Conservation (phyloP, 1,140 invertebrate genomes). For the Drosophila sulfurigaster region DNA sequence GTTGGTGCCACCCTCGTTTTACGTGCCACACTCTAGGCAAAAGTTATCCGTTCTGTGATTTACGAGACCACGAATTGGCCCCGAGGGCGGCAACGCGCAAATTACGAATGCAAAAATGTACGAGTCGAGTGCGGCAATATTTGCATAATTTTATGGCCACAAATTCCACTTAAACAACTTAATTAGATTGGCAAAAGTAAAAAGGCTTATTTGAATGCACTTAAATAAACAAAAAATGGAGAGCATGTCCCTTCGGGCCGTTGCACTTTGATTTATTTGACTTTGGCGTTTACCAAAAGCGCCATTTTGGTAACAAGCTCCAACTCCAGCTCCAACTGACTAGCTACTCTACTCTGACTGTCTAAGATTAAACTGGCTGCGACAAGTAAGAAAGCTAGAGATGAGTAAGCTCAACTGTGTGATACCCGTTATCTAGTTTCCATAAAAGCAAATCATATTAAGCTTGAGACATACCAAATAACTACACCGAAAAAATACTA, state of each 20-base stretch:
- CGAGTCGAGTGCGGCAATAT: slow-evolving; percentile 50
- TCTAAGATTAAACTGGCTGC: slow-evolving; percentile 44
- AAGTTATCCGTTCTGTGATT: slow-evolving; percentile 72
- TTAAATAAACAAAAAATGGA: slow-evolving; percentile 77
- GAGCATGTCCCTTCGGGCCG: slow-evolving; percentile 72
- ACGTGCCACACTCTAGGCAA: slow-evolving; percentile 2
- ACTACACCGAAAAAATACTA: too few species aligned
- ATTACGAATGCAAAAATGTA: slow-evolving; percentile 77
- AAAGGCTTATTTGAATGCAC: slow-evolving; percentile 71
- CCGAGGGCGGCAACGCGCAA: slow-evolving; percentile 60
- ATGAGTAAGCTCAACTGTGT: too few species aligned
- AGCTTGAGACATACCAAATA: too few species aligned
- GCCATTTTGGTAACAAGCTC: slow-evolving; percentile 56
- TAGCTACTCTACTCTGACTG: slow-evolving; percentile 32
- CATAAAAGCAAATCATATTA: too few species aligned
- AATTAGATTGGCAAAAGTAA: slow-evolving; percentile 72
- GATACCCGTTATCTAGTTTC: too few species aligned
- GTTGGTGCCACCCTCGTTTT: slow-evolving; percentile 5
- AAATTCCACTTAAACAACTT: slow-evolving; percentile 81
- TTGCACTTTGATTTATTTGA: slow-evolving; percentile 61
- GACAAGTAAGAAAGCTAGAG: neutral
- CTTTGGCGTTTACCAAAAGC: slow-evolving; percentile 36
- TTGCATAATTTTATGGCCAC: slow-evolving; percentile 79
- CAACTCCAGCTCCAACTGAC: slow-evolving; percentile 17
- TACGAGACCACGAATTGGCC: slow-evolving; percentile 51